Base-by-base conservation (phyloP, 1,140 invertebrate genomes). In the Leguminivora glycinivorella region DNA sequence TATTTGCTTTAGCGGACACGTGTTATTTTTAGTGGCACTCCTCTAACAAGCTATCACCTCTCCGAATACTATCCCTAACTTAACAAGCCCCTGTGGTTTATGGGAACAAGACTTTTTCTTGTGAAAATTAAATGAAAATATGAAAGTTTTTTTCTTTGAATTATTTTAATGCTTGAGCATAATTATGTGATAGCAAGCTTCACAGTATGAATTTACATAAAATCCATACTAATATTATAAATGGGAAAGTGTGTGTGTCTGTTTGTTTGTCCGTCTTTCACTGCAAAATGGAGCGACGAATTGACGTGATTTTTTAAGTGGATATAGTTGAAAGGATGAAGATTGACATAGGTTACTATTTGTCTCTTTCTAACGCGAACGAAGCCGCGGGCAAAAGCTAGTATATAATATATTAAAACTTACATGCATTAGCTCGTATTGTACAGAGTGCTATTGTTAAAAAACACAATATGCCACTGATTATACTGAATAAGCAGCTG, bases 11-110 rank as follows among this genome's bases (percentile, higher is more conserved):
- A 67, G 70, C 78, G 70, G 58, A 67, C 66, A 52, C 29, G 73
- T 80, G 80, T 78, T 69, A 80, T 73, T 78, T 80, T 78, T 82
- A 69, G 73, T 72, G 69, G 69, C 71, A 38, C 29, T 72, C 56
- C 74, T 71, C 75, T 75, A 72, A 71, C 38, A 67, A 69, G 52
- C 26, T 68, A 72, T 72, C 66, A 63, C 68, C 56, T 58, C 29
- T 70, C n/a, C 58, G 58, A 63, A 63, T 63, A 63, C 58, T 63
- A 22, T 67, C 29, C 66, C 34, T 31, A 40, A 67, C 34, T 40
- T 67, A 43, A 67, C 58, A 63, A 63, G 58, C 12, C 25, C 58
- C 14, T 63, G 58, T 63, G 29, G 58, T 63, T 63, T 63, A 29
- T 63, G 58, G 47, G 68, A 56, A 69, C 24, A 56, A 40, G 24